Evolutionary conservation across 1,140 invertebrate species (phyloP), one percentile per base, ranked within the genome.

Genomic region (Philaenus spumarius): DNA sequence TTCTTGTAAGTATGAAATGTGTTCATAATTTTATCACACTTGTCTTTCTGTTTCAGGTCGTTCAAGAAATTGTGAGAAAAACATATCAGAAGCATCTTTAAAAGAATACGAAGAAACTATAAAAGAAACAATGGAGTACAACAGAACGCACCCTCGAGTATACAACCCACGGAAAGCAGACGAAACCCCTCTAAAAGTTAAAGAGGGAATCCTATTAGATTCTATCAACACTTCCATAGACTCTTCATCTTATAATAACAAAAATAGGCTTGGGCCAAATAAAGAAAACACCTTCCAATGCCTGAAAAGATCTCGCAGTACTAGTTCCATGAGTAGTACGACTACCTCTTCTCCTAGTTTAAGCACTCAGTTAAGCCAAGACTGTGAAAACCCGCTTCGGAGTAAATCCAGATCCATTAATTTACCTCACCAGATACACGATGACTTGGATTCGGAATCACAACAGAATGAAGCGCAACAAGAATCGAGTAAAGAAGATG

Each of bases 161-260:
- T 59, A 59, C 19, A 35, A 39, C 2, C 22, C 50, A 12, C 26
- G 26, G 26, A 56, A 56, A 19, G 15, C 34, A 17, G 6, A 35
- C 14, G n/a, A 51, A 14, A 60, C 30, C 24, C 14, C 20, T 14
- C 43, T 57, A 3, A 55, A 37, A 39, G 51, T 55, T 2, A 59
- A 57, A 37, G 57, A 62, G 50, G 42, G 47, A 15, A 35, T 55
- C 17, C 52, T 62, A n/a, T 35, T 59, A 24, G 53, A 26, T 22
- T 59, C 56, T 12, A 14, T 56, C 5, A 55, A 56, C 47, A 26
- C 23, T 45, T 50, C 45, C 2, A 37, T 24, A 17, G 45, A 40
- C 45, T 43, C 43, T 23, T 23, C 35, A 19, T 7, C 35, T 1
- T 45, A 20, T 39, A 30, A 50, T 39, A 55, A 60, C 24, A 46